A percentile compares a stretch with the other conserved stretches of the same genome.
Evolutionary conservation across 2,888 invertebrate genomes (phyloP).

Genomic region (Tenthredo distinguenda): DNA sequence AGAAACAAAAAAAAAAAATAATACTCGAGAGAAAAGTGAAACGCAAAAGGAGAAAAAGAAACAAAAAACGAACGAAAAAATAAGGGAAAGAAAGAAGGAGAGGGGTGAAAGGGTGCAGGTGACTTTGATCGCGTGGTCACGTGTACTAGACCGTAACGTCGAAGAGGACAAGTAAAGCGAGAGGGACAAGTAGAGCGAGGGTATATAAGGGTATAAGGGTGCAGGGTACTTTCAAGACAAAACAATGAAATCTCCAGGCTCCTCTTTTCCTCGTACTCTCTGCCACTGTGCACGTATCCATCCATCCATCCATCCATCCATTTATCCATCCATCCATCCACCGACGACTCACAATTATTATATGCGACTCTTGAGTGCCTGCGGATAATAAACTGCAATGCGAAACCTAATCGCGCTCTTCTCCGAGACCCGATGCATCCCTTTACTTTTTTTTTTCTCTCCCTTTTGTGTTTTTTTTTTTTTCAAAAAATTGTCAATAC

Average conservation of each 20-base stretch:
- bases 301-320: not conserved
- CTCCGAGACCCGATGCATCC: not conserved
- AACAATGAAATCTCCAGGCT: conserved; percentile 13
- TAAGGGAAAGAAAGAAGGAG: not conserved
- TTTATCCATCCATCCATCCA: not conserved
- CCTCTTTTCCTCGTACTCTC: not conserved
- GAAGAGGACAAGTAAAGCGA: conserved; percentile 9
- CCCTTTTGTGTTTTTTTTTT: not conserved
- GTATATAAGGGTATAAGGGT: not conserved
- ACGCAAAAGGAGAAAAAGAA: not conserved
- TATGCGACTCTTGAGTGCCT: not conserved
- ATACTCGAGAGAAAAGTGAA: not conserved
- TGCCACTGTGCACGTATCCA: not conserved
- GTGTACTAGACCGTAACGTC: conserved; percentile 32
- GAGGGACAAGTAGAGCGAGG: not conserved
- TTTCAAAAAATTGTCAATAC: not conserved
- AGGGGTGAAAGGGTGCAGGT: not conserved
- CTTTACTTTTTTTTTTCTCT: not conserved
- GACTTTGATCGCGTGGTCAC: conserved; percentile 48
- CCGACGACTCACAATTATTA: not conserved
- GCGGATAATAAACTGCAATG: not conserved
- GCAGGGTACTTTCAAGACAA: conserved; percentile 12
- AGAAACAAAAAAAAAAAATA: not conserved
- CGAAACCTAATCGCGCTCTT: not conserved
- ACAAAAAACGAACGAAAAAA: not conserved